Base-by-base conservation (phyloP, 2,113 vertebrate genomes). In the Jaculus jaculus region DNA sequence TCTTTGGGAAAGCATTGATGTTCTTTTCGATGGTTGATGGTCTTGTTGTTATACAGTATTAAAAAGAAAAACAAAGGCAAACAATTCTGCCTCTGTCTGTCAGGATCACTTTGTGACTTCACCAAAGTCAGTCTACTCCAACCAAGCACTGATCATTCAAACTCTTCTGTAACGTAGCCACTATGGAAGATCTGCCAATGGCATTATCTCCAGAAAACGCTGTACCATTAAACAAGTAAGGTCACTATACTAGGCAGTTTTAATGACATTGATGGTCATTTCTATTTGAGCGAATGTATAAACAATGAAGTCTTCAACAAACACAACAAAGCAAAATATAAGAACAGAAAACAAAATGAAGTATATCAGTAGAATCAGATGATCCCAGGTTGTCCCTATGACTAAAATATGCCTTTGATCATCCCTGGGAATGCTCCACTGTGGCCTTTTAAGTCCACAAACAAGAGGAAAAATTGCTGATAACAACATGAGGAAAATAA, bases 381-480 rank as follows among this genome's bases (percentile, higher is more conserved):
- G 54, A 32, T 84, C 37, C 34, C 30, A 11, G 51, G 21, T 84
- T 80, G 79, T 37, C 9, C 11, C 26, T 3, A n/a, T 24, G 24
- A 60, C 34, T 82, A 60, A 93, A 75, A 65, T 75, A 69, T 77
- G 18, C 37, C 26, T 81, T 87, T 92, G 78, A 87, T 15, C 54
- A 20, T 74, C 90, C n/a, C 78, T 74, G 66, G 34, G 12, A 73
- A 81, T 87, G 65, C 78, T 93, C 26, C 77, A 94, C 83, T 80
- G 23, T 39, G 93, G 24, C 3, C 20, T 73, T 86, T 73, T 81
- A 24, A 85, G 5, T 68, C 24, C 21, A 60, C 68, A 66, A 65
- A 51, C 26, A 69, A 34, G 18, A 65, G 32, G 54, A 63, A 78
- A 78, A 71, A 58, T 72, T 30, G 69, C 18, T 75, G 21, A 28